Evolutionary conservation across 2,113 vertebrate species (phyloP).

Genomic region (Perca fluviatilis): DNA sequence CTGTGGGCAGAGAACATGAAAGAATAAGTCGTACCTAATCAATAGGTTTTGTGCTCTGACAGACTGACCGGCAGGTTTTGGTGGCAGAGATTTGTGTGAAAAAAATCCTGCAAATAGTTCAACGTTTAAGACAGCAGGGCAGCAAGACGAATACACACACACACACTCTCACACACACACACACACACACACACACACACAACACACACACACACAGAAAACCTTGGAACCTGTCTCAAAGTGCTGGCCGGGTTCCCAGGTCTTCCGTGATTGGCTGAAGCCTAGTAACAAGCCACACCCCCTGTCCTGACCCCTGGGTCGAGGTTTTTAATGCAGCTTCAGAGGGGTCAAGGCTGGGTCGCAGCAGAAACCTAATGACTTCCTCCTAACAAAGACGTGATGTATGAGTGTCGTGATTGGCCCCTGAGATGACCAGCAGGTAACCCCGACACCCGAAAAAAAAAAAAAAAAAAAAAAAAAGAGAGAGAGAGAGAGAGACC

Average conservation of each 20-base stretch:
- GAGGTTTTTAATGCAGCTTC: conserved; percentile 76
- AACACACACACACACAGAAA: conserved; percentile 32
- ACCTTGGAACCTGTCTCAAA: conserved; percentile 31
- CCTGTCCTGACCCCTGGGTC: conserved; percentile 71
- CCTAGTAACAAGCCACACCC: conserved; percentile 28
- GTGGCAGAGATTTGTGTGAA: background rate
- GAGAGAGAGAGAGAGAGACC: background rate
- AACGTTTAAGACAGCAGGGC: no score
- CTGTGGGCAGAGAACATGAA: conserved; percentile 20
- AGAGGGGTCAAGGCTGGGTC: conserved; percentile 84
- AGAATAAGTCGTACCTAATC: background rate
- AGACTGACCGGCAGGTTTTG: no score
- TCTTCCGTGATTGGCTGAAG: conserved; percentile 61
- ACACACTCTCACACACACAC: background rate
- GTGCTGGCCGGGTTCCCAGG: conserved; percentile 4
- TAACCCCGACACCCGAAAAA: conserved; percentile 66
- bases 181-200: background rate
- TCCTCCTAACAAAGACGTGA: conserved; percentile 86
- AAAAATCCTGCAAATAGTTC: no score
- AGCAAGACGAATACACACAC: background rate
- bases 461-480: no score
- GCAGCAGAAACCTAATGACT: conserved; percentile 81
- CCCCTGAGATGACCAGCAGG: conserved; percentile 72
- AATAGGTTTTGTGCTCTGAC: background rate
- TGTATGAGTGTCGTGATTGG: conserved; percentile 77